Conservation (phyloP, 2,888 invertebrate species). For the Drosophila atroscutellata region DNA sequence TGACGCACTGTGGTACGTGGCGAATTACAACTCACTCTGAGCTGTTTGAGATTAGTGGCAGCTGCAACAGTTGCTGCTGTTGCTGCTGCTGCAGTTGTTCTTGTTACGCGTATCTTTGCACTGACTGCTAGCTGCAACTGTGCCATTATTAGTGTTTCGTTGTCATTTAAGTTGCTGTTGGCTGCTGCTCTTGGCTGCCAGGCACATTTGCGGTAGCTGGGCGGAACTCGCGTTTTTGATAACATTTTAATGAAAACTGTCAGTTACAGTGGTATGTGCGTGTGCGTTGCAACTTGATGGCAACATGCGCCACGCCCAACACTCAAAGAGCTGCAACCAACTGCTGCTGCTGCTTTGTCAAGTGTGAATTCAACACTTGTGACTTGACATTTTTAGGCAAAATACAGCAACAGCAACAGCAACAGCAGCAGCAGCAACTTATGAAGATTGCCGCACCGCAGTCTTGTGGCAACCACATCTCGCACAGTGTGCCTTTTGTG, state of each 20-base stretch:
- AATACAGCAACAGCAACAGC: slow-evolving; percentile 34
- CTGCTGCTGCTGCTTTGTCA: slow-evolving; percentile 66
- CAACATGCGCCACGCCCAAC: slow-evolving; percentile 42
- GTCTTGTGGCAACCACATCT: slow-evolving; percentile 23
- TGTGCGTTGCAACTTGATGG: slow-evolving; percentile 36
- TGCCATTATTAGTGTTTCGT: slow-evolving; percentile 63
- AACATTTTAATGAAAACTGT: slow-evolving; percentile 83
- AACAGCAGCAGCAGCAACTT: slow-evolving; percentile 35
- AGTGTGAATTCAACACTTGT: slow-evolving; percentile 80
- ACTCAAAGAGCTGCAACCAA: slow-evolving; percentile 26
- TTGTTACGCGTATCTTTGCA: slow-evolving; percentile 10
- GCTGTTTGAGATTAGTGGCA: slow-evolving; percentile 60
- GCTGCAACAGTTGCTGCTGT: slow-evolving; percentile 39
- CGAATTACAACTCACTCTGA: slow-evolving; percentile 34
- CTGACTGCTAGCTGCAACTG: slow-evolving; percentile 35
- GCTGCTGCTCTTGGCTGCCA: slow-evolving; percentile 30
- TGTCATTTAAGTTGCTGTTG: slow-evolving; percentile 55
- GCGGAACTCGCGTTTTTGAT: slow-evolving; percentile 76
- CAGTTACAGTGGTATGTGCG: slow-evolving; percentile 64
- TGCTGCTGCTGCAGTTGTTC: slow-evolving; percentile 7
- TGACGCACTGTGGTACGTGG: background rate
- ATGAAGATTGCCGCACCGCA: slow-evolving; percentile 44
- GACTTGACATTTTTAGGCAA: slow-evolving; percentile 79
- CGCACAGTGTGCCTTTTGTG: slow-evolving; percentile 30
- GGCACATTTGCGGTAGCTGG: slow-evolving; percentile 65